Percentiles rank a stretch among this genome's conserved stretches.
Conservation (phyloP, 92 coral and sea anemone genomes). For the Ricordea florida region DNA sequence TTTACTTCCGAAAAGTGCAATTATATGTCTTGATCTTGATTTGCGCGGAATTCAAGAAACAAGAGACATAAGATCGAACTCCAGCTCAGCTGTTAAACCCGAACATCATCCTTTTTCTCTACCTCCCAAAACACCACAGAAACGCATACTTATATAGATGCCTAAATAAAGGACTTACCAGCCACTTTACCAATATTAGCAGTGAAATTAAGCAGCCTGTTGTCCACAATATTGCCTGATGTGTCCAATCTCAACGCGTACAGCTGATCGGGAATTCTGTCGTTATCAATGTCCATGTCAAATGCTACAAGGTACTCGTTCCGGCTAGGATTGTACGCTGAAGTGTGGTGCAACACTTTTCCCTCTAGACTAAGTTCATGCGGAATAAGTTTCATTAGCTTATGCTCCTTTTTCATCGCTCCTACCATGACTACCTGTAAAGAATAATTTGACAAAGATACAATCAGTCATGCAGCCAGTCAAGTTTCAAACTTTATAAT, state of each 20-base stretch:
- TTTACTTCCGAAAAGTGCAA: too few species aligned
- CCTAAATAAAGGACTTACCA: too few species aligned
- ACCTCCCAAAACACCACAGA: too few species aligned
- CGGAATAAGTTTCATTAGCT: slow-evolving; percentile 64
- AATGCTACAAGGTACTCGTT: slow-evolving; percentile 86
- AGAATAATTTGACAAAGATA: too few species aligned
- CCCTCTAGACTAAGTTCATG: slow-evolving; percentile 43
- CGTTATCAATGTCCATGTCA: slow-evolving; percentile 82
- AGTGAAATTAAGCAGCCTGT: slow-evolving; percentile 65
- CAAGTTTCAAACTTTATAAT: not conserved
- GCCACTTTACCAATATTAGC: slow-evolving; percentile 31
- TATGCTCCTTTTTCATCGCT: slow-evolving; percentile 61
- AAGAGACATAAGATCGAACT: too few species aligned
- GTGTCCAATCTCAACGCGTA: slow-evolving; percentile 72
- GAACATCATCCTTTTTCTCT: too few species aligned
- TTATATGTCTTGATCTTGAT: too few species aligned
- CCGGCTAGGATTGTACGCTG: slow-evolving; percentile 75
- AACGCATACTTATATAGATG: not conserved
- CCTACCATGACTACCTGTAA: slow-evolving; percentile 71
- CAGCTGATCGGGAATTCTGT: slow-evolving; percentile 72
- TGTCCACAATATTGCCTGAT: slow-evolving; percentile 65
- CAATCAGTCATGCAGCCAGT: not conserved
- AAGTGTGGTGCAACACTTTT: slow-evolving; percentile 77
- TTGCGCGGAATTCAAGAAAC: too few species aligned
- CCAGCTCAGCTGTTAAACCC: too few species aligned